These are phyloP conservation scores for Drosophila suzukii DNA, from an alignment of 1,140 invertebrate genomes.

Conservation along the genomic window DNA sequence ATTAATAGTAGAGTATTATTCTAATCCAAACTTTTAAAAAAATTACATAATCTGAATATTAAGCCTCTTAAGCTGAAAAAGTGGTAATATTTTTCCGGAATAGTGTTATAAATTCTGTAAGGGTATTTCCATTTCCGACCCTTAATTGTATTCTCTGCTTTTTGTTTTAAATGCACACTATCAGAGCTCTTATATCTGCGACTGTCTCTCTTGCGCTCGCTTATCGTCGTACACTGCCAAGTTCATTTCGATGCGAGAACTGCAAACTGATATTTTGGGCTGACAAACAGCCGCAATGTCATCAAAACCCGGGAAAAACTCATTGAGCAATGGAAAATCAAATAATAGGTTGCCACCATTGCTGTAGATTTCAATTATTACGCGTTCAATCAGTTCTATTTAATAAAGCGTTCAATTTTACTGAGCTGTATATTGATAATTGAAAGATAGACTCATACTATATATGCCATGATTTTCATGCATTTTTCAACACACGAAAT, in stretches of 20 bases:
- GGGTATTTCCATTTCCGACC: neutral
- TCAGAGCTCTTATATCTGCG: conserved; percentile 40
- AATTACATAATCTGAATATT: too few relatives aligned
- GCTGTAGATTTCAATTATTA: conserved; percentile 15
- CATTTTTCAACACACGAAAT: too few relatives aligned
- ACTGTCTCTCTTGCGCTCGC: conserved; percentile 14
- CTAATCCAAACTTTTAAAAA: too few relatives aligned
- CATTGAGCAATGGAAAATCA: conserved; percentile 5
- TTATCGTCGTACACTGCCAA: conserved; percentile 16
- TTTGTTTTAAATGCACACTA: conserved; percentile 36
- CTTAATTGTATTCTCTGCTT: neutral
- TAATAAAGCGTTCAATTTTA: neutral
- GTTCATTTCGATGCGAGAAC: conserved; percentile 24
- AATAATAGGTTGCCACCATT: conserved; percentile 12
- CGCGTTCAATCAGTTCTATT: neutral
- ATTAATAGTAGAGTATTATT: too few relatives aligned
- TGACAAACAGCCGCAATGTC: conserved; percentile 10
- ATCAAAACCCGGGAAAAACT: conserved; percentile 8
- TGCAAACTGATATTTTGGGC: conserved; percentile 37
- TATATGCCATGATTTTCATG: too few relatives aligned
- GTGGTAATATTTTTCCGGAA: too few relatives aligned
- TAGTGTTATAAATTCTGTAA: neutral
- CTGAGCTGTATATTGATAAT: too few relatives aligned
- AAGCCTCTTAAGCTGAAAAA: too few relatives aligned
- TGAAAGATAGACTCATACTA: too few relatives aligned